A percentile compares a stretch with the other conserved stretches of the same genome.
These are phyloP conservation scores for Lagocephalus sceleratus DNA, from an alignment of 2,797 vertebrate species.

Conservation along the genomic window DNA sequence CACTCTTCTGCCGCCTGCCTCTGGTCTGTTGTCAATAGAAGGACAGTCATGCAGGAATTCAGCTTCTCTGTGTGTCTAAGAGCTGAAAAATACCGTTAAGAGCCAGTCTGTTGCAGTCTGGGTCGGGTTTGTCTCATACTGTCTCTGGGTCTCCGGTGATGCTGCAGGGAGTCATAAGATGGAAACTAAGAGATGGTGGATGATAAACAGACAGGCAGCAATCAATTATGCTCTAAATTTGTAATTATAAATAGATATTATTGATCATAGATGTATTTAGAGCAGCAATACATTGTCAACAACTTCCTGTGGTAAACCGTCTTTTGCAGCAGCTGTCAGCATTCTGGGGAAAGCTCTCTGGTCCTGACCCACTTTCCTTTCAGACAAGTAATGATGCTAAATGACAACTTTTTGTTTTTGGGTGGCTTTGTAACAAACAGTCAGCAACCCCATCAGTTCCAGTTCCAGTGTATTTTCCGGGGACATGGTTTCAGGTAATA, in stretches of 20 bases:
- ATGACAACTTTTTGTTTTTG: not conserved
- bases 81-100: constrained; percentile 41
- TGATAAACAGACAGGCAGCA: constrained; percentile 31
- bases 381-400: not conserved
- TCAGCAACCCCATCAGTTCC: not conserved
- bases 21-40: constrained; percentile 36
- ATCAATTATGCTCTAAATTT: no score
- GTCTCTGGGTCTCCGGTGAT: constrained; percentile 37
- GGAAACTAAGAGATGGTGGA: constrained; percentile 34
- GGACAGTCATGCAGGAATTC: constrained; percentile 24
- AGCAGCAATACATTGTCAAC: no score
- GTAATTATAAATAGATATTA: no score
- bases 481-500: constrained; percentile 31
- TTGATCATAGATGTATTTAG: no score
- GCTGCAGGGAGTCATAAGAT: constrained; percentile 53
- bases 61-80: constrained; percentile 23
- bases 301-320: no score
- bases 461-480: constrained; percentile 1
- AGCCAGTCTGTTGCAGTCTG: constrained; percentile 34
- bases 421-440: not conserved
- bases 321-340: no score
- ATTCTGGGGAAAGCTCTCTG: no score
- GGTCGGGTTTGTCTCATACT: constrained; percentile 30
- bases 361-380: no score
- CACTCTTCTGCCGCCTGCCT: constrained; percentile 7